Evolutionary conservation across 2,888 invertebrate genomes (phyloP), one percentile per base, ranked within the genome.

Genomic region (Drosophila formosana): DNA sequence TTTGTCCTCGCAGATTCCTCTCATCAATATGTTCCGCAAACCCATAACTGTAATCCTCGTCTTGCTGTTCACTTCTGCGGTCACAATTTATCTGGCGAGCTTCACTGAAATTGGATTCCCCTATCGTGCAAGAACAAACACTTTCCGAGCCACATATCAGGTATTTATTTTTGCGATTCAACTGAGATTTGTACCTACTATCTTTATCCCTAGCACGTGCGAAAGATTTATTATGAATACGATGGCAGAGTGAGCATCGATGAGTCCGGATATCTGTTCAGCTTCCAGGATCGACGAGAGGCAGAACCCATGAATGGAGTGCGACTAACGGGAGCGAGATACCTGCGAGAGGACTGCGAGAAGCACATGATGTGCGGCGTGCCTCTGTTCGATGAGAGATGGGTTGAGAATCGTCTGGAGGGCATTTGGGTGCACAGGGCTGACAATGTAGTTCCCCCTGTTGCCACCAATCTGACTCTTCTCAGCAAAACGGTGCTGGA

Each of bases 101-200:
- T 47, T 53, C 45, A 70, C 74, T 1, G 30, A 74, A n/a, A 47
- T 94, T 6, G 94, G 94, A 4, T 94, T 94, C 75, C 94, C 95
- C 2, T 95, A 93, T 80, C 92, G 92, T 28, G 92, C 91, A 25
- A 91, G 93, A 53, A 91, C 92, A 0, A 89, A 91, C 28, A 92
- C 93, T 0, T 93, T 94, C 73, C 90, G 75, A 9, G 72, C 63
- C 0, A n/a, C 93, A 45, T 90, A 93, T 46, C 88, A 93, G 84
- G 94, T 94, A 89, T 34, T 32, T 30, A 13, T 9, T 34, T 34
- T 2, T 2, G 25, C 37, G 25, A 11, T 37, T 18, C 18, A 4
- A 9, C 4, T 6, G 13, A 4, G 43, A 13, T 5, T 34, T n/a
- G 1, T 4, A 23, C 26, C 23, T 4, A 8, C 8, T 13, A 46